Evolutionary conservation across 2,113 vertebrate genomes (phyloP).

Genomic region (Muscicapa adusta): DNA sequence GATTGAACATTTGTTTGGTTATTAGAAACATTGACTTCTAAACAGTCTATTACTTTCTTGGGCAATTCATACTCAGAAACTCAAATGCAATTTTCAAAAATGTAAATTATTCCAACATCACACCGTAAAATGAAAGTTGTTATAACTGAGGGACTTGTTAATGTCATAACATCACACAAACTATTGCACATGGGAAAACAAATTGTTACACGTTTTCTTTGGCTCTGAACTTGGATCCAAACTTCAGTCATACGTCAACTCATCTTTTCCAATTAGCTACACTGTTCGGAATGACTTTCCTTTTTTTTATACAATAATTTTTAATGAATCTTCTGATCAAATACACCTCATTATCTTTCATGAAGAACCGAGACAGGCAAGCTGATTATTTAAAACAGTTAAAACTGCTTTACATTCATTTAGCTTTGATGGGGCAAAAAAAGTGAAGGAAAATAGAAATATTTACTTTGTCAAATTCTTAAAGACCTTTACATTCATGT

Average conservation of each 20-base stretch:
- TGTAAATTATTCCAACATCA: slow-evolving; percentile 39
- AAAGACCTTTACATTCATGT: not conserved
- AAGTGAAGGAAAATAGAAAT: not conserved
- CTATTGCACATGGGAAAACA: slow-evolving; percentile 48
- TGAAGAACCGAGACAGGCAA: slow-evolving; percentile 7
- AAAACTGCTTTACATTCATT: slow-evolving; percentile 12
- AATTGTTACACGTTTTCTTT: slow-evolving; percentile 39
- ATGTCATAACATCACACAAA: slow-evolving; percentile 40
- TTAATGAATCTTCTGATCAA: slow-evolving; percentile 55
- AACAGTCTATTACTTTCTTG: slow-evolving; percentile 44
- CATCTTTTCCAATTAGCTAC: slow-evolving; percentile 7
- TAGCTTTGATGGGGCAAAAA: slow-evolving; percentile 8
- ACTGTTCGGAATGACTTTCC: not conserved
- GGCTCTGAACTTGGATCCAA: slow-evolving; percentile 14
- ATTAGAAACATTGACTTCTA: slow-evolving; percentile 45
- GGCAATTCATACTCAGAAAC: slow-evolving; percentile 18
- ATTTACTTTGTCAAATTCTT: slow-evolving; percentile 6
- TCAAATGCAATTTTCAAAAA: slow-evolving; percentile 21
- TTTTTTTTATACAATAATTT: slow-evolving; percentile 10
- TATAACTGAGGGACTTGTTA: slow-evolving; percentile 53
- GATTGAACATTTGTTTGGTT: slow-evolving; percentile 17
- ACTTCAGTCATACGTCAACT: slow-evolving; percentile 21
- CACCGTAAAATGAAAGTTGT: slow-evolving; percentile 38
- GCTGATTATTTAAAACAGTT: slow-evolving; percentile 18
- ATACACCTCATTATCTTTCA: slow-evolving; percentile 46